Evolutionary conservation across 2,888 invertebrate species (phyloP).

Genomic region (Celastrina argiolus): DNA sequence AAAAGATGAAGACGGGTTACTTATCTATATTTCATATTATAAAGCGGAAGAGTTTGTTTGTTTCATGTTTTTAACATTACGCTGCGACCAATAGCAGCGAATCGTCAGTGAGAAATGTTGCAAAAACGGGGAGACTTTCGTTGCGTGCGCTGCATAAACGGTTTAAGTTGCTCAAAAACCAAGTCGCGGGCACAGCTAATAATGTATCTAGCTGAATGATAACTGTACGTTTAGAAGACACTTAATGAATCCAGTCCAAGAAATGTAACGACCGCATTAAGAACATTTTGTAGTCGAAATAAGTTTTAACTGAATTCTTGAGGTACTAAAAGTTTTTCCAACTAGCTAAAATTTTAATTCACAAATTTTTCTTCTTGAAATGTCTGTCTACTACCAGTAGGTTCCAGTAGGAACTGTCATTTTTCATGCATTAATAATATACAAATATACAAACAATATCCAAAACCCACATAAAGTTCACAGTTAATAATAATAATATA

Average conservation of each 20-base stretch:
- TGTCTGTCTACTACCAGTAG: too few relatives aligned
- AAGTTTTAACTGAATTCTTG: not conserved
- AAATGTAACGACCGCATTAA: not conserved
- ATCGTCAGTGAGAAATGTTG: too few relatives aligned
- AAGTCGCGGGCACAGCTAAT: too few relatives aligned
- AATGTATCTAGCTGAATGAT: not conserved
- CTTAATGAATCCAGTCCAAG: not conserved
- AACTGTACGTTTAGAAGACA: not conserved
- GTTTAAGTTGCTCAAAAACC: too few relatives aligned
- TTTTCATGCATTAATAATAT: not conserved
- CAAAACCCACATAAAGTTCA: not conserved
- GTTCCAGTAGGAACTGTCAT: not conserved
- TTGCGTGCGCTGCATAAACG: too few relatives aligned
- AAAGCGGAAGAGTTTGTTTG: too few relatives aligned
- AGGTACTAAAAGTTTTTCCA: not conserved
- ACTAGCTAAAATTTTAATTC: not conserved
- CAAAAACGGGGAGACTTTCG: too few relatives aligned
- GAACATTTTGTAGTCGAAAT: not conserved
- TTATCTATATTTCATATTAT: too few relatives aligned
- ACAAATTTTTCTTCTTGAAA: not conserved
- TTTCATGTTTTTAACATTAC: too few relatives aligned
- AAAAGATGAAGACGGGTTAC: too few relatives aligned
- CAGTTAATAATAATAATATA: constrained; percentile 17
- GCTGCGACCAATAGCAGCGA: too few relatives aligned
- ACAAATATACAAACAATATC: not conserved